Percentiles rank a stretch among this genome's conserved stretches.
These are phyloP conservation scores for Psittacula echo DNA, from an alignment of 2,797 vertebrate species.

Conservation along the genomic window DNA sequence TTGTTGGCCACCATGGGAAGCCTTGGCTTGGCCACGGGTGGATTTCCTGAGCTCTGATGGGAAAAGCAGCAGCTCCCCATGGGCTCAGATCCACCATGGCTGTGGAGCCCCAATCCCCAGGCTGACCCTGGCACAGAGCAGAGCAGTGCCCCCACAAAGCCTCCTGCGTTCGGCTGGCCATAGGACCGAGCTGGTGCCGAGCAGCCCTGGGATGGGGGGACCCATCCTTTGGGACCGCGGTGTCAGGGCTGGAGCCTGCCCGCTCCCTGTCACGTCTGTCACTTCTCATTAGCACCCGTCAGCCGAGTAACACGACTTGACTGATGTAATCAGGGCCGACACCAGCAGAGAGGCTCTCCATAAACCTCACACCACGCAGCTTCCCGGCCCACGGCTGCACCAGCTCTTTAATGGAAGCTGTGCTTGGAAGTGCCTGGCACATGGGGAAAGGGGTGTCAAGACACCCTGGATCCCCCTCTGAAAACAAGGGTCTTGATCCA, in stretches of 20 bases:
- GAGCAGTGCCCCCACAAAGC: neutral
- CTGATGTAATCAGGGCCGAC: constrained; percentile 42
- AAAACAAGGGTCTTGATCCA: rapidly evolving
- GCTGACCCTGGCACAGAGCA: neutral
- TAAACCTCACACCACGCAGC: neutral
- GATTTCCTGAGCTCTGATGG: neutral
- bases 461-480: rapidly evolving
- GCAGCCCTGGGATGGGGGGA: neutral
- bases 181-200: neutral
- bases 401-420: neutral
- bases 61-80: rapidly evolving
- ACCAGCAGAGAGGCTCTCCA: neutral
- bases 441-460: rapidly evolving
- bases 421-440: rapidly evolving
- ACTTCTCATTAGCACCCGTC: constrained; percentile 57
- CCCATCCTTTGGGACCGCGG: neutral
- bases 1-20: rapidly evolving
- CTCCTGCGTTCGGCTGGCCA: rapidly evolving
- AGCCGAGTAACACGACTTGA: neutral
- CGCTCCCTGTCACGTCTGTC: constrained; percentile 50
- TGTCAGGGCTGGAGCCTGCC: neutral
- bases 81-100: rapidly evolving
- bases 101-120: rapidly evolving
- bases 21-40: rapidly evolving
- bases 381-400: neutral